phyloP scores from a whole-genome alignment of 2,113 vertebrate genomes.

The Charina bottae region DNA sequence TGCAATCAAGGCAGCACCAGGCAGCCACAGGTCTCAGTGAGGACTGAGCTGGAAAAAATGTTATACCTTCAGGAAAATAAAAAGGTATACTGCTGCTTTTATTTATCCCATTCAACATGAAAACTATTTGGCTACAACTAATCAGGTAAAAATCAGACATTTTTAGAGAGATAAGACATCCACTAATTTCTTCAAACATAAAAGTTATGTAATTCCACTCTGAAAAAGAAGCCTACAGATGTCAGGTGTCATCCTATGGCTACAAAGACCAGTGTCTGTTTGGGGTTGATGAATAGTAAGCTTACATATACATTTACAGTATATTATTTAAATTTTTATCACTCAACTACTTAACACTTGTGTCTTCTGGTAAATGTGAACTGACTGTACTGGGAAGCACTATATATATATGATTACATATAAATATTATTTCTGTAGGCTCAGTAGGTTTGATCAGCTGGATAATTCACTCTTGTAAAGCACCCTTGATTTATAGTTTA shows the following conservation, averaged over 20 bases:
- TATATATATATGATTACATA: neutral
- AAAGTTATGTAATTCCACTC: neutral
- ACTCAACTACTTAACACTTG: neutral
- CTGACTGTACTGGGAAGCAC: neutral
- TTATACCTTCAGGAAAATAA: neutral
- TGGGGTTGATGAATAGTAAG: neutral
- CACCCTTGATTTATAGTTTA: neutral
- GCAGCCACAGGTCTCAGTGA: neutral
- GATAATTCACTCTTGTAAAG: neutral
- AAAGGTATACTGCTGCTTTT: neutral
- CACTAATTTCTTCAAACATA: neutral
- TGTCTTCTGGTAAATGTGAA: neutral
- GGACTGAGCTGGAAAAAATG: neutral
- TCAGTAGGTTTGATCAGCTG: neutral
- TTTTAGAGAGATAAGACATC: neutral
- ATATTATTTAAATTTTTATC: neutral
- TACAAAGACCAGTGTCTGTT: neutral
- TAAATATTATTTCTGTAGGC: neutral
- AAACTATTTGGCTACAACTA: neutral
- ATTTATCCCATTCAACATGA: neutral
- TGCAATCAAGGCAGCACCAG: neutral
- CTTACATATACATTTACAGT: neutral
- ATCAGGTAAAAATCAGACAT: neutral
- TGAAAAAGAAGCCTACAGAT: neutral
- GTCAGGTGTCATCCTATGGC: neutral